Conservation (phyloP, 2,797 vertebrate genomes). For the Scolopax rusticola region DNA sequence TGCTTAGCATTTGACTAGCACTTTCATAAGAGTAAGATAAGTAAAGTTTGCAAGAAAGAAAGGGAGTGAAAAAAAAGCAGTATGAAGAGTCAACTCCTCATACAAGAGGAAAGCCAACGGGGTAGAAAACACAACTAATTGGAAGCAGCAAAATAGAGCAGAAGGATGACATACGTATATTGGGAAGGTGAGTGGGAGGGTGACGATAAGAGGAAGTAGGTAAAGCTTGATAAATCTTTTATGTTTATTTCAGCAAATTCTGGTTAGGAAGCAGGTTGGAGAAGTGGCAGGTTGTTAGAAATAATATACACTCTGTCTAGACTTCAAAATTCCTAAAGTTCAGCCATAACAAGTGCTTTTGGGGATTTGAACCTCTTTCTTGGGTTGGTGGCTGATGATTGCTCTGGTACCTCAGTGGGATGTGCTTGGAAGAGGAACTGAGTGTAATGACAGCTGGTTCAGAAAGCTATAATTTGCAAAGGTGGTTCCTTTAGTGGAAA, state of each 20-base stretch:
- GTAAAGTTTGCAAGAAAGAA: not conserved
- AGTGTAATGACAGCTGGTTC: not conserved
- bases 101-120: not conserved
- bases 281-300: slow-evolving; percentile 28
- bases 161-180: slow-evolving; percentile 18
- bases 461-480: not conserved
- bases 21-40: not conserved
- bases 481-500: not conserved
- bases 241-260: slow-evolving; percentile 44
- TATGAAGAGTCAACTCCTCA: not conserved
- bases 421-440: not conserved
- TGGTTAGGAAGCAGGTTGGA: not conserved
- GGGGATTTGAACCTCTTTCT: not conserved
- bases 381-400: not conserved
- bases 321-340: slow-evolving; percentile 1
- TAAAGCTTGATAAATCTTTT: slow-evolving; percentile 36
- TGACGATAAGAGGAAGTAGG: slow-evolving; percentile 30
- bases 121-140: slow-evolving; percentile 33
- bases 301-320: not conserved
- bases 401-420: not conserved
- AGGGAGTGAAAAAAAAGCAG: not conserved
- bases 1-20: not conserved
- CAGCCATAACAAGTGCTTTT: not conserved
- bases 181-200: slow-evolving; percentile 50
- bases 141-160: slow-evolving; percentile 17